Evolutionary conservation across 2,113 vertebrate genomes (phyloP), one percentile per base, ranked within the genome.

Genomic region (Anguilla rostrata): DNA sequence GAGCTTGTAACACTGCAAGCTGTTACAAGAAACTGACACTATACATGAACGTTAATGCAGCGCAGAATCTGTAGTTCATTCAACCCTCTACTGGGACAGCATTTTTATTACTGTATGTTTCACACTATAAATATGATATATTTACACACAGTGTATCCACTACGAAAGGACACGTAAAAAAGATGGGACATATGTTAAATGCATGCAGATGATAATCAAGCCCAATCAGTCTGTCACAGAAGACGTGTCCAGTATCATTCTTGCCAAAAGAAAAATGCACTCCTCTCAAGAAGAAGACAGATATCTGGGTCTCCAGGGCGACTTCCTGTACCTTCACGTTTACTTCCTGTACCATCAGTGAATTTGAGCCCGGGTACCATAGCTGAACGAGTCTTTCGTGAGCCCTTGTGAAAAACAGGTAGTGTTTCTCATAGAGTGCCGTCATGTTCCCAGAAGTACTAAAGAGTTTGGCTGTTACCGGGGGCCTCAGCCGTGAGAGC

Each of bases 391-490:
- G 80, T 83, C 57, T 53, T 75, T 39, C 11, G 22, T 41, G 20
- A 49, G 84, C 39, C 57, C 39, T 22, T 63, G 18, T 39, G 20
- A 15, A 84, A 84, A 40, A 57, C 22, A 83, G 82, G 53, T 84
- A 40, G 20, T 34, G 34, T 34, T 34, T 39, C 84, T 85, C 39
- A 84, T 41, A 83, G 82, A 15, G 41, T 78, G 84, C 40, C 12
- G 39, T 75, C 43, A 84, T 78, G 66, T 46, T 84, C 29, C 43
- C 16, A 71, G 60, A 84, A 1, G 40, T 84, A 26, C 83, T 84
- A 46, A 41, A 8, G 60, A 66, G 60, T 40, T 34, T 34, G 29
- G 56, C 1, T 9, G 22, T 83, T 16, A 60, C 22, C 4, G 41
- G 66, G 84, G 84, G 41, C 5, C 79, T 34, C 22, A 18, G 66